These are phyloP conservation scores for Glossophaga mutica DNA, from an alignment of 2,797 vertebrate genomes.

Conservation along the genomic window DNA sequence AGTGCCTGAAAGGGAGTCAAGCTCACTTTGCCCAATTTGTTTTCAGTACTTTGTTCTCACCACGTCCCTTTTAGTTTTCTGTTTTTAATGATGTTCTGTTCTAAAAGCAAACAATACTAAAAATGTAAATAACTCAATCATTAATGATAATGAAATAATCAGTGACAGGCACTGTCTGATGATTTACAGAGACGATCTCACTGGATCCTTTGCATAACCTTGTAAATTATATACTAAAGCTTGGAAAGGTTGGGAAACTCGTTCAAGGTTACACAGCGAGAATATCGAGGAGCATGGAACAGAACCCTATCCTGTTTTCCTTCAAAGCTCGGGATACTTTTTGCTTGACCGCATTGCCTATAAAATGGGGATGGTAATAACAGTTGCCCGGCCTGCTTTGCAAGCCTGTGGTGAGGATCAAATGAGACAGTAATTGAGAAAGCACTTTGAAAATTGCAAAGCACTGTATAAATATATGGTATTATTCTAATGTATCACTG, in stretches of 20 bases:
- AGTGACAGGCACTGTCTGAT: neutral
- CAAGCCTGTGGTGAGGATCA: conserved; percentile 67
- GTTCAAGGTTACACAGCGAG: neutral
- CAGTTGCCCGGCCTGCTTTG: conserved; percentile 58
- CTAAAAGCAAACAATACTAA: neutral
- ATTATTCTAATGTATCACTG: conserved; percentile 74
- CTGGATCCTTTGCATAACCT: neutral
- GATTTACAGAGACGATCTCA: neutral
- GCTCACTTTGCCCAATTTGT: neutral
- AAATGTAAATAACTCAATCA: neutral
- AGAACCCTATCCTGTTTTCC: conserved; percentile 42
- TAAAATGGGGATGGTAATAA: conserved; percentile 55
- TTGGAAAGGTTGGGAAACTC: neutral
- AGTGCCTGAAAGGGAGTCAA: neutral
- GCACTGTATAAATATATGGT: conserved; percentile 73
- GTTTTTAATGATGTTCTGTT: neutral
- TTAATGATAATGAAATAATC: neutral
- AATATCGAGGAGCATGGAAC: neutral
- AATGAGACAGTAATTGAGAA: conserved; percentile 73
- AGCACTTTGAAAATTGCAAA: conserved; percentile 73
- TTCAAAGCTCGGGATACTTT: conserved; percentile 45
- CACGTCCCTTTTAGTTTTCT: neutral
- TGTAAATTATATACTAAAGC: neutral
- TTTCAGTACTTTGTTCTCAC: neutral
- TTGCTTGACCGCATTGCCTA: conserved; percentile 57